Conservation (phyloP, 2,797 vertebrate species). For the Mastacembelus armatus region DNA sequence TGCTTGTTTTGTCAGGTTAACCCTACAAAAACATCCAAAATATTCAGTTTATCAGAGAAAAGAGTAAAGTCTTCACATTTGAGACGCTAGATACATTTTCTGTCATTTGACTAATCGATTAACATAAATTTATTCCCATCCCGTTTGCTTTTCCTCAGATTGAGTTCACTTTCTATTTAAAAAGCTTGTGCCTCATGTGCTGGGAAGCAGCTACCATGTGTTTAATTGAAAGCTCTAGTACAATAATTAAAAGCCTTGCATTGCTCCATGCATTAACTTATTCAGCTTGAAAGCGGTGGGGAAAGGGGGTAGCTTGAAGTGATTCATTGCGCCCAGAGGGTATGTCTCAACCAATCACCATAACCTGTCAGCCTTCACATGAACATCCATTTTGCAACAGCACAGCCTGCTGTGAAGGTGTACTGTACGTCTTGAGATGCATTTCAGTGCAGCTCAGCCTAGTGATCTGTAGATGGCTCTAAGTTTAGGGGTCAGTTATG, state of each 20-base stretch:
- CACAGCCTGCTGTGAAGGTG: neutral
- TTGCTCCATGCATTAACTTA: conserved; percentile 39
- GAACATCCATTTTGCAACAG: conserved; percentile 3
- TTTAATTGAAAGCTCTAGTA: conserved; percentile 38
- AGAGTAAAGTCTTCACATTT: neutral
- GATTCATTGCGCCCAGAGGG: conserved; percentile 28
- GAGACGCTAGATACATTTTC: conserved; percentile 3
- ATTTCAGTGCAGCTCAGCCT: neutral
- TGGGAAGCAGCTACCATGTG: conserved; percentile 12
- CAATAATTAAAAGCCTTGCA: conserved; percentile 38
- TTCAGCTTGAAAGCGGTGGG: conserved; percentile 29
- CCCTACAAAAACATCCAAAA: no score
- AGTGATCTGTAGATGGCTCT: neutral
- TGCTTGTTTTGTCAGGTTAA: no score
- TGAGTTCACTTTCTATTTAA: conserved; percentile 9
- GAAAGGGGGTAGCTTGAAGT: neutral
- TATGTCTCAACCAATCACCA: conserved; percentile 34
- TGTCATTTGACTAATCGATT: conserved; percentile 11
- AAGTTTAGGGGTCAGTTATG: neutral
- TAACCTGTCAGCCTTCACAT: conserved; percentile 33
- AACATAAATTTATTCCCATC: conserved; percentile 1
- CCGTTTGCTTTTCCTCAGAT: neutral
- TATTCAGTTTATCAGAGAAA: no score
- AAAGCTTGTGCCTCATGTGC: conserved; percentile 11
- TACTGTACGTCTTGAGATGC: neutral